phyloP scores from a whole-genome alignment of 2,888 invertebrate species.

The Exocentrus adspersus region DNA sequence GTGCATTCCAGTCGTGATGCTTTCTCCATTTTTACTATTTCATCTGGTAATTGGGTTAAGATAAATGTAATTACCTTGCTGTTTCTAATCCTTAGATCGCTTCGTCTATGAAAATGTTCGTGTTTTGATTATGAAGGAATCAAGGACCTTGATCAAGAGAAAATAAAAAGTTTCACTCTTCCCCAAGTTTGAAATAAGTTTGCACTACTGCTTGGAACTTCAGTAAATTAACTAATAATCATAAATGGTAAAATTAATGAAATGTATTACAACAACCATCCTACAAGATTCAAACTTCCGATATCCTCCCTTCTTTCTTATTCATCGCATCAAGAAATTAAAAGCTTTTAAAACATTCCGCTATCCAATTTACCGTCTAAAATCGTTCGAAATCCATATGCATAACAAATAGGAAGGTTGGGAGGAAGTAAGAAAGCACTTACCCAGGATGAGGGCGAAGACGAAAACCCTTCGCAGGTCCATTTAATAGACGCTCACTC shows the following conservation, averaged over 20 bases:
- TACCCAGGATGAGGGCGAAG: conserved; percentile 15
- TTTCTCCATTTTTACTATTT: background rate
- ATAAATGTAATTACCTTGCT: background rate
- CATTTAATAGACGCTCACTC: conserved; percentile 10
- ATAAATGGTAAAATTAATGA: background rate
- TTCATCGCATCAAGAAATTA: conserved; percentile 4
- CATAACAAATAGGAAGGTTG: conserved; percentile 11
- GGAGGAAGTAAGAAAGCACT: conserved; percentile 11
- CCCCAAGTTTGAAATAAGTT: no score
- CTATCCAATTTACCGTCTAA: conserved; percentile 1
- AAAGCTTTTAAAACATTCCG: conserved; percentile 11
- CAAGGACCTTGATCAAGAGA: no score
- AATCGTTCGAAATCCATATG: conserved; percentile 14
- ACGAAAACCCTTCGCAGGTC: conserved; percentile 13
- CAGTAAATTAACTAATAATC: background rate
- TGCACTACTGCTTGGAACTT: no score
- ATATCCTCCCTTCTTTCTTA: background rate
- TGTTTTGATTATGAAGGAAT: no score
- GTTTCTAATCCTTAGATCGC: no score
- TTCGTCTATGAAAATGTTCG: no score
- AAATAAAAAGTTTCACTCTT: no score
- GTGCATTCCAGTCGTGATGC: background rate
- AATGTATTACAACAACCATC: background rate
- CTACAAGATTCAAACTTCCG: background rate
- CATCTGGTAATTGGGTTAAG: background rate